A percentile compares a stretch with the other conserved stretches of the same genome.
These are phyloP conservation scores for Zelleria hepariella DNA, from an alignment of 2,888 invertebrate species.

Conservation along the genomic window DNA sequence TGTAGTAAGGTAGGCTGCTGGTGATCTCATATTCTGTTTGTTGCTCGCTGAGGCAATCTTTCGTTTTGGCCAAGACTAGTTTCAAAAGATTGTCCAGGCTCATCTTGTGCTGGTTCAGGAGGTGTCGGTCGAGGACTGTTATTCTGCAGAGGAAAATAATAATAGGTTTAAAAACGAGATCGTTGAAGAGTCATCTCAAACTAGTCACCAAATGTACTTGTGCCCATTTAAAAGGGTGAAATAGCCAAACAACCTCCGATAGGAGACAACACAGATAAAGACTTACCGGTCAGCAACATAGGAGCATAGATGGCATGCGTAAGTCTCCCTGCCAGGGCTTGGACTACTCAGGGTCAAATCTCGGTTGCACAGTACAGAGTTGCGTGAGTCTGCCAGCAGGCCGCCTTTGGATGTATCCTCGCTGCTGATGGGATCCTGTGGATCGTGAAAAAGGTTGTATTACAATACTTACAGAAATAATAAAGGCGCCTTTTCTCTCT, in stretches of 20 bases:
- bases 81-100: slow-evolving; percentile 49
- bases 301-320: slow-evolving; percentile 45
- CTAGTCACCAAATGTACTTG: no score
- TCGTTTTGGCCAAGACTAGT: slow-evolving; percentile 57
- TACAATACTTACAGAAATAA: no score
- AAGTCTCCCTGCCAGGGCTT: slow-evolving; percentile 28
- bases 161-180: no score
- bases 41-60: slow-evolving; percentile 41
- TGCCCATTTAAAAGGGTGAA: no score
- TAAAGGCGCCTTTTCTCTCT: no score
- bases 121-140: slow-evolving; percentile 55
- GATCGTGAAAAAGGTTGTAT: no score
- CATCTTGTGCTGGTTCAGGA: slow-evolving; percentile 54
- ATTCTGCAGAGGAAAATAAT: slow-evolving; percentile 35
- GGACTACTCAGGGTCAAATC: background rate
- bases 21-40: slow-evolving; percentile 10
- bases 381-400: slow-evolving; percentile 20
- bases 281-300: slow-evolving; percentile 55
- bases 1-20: slow-evolving; percentile 40
- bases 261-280: no score
- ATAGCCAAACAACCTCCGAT: no score
- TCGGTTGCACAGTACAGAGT: background rate
- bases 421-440: slow-evolving; percentile 15
- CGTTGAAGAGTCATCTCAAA: no score
- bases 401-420: slow-evolving; percentile 42